A percentile compares a stretch with the other conserved stretches of the same genome.
These are phyloP conservation scores for Aromia moschata DNA, from an alignment of 2,888 invertebrate genomes.

Conservation along the genomic window DNA sequence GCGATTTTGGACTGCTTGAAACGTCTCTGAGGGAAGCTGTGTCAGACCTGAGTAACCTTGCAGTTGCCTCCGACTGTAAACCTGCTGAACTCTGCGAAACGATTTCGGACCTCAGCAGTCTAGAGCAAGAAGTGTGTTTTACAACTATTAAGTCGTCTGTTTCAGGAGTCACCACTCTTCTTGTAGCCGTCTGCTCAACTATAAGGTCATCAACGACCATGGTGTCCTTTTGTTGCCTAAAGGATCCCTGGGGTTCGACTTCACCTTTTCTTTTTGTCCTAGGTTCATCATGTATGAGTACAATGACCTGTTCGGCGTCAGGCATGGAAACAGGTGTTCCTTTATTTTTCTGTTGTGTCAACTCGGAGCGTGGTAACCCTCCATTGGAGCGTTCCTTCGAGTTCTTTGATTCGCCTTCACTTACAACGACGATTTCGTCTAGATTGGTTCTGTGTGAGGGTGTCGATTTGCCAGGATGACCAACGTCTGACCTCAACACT, in stretches of 20 bases:
- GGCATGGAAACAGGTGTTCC: not conserved
- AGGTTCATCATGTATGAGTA: constrained; percentile 30
- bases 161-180: not conserved
- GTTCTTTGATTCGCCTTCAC: constrained; percentile 14
- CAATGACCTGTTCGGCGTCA: constrained; percentile 27
- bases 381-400: constrained; percentile 12
- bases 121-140: not conserved
- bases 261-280: constrained; percentile 14
- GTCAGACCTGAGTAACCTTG: not conserved
- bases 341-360: not conserved
- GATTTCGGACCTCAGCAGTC: constrained; percentile 1
- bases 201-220: not conserved
- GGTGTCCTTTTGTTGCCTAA: too few species aligned
- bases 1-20: not conserved
- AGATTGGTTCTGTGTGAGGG: constrained; percentile 14
- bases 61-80: too few species aligned
- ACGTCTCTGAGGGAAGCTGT: not conserved
- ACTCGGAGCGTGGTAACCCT: constrained; percentile 9
- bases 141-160: too few species aligned
- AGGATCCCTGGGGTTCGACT: too few species aligned
- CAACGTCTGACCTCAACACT: constrained; percentile 27
- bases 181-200: not conserved
- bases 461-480: constrained; percentile 19
- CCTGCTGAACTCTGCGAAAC: too few species aligned
- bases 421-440: constrained; percentile 26